Conservation (phyloP, 2,888 invertebrate genomes). For the Dolomedes plantarius region DNA sequence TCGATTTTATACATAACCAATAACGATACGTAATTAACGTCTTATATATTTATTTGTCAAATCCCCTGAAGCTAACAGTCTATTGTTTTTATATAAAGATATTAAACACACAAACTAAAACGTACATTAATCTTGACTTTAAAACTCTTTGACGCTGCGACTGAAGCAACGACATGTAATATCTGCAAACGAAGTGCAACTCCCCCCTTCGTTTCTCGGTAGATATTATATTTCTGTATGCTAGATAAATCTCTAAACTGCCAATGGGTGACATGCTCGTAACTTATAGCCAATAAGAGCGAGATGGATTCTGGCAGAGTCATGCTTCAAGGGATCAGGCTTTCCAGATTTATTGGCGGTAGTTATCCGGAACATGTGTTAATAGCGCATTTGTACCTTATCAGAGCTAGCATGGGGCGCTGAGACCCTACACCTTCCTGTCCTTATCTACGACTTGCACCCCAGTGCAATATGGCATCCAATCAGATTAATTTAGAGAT, state of each 20-base stretch:
- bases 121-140: no score
- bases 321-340: slow-evolving; percentile 53
- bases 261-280: slow-evolving; percentile 52
- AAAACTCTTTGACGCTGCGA: no score
- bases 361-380: slow-evolving; percentile 67
- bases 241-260: slow-evolving; percentile 48
- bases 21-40: no score
- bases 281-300: slow-evolving; percentile 52
- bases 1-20: no score
- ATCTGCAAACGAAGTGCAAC: no score
- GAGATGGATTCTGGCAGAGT: slow-evolving; percentile 33
- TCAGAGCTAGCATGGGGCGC: slow-evolving; percentile 53
- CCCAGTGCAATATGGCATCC: slow-evolving; percentile 30
- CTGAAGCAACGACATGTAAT: no score
- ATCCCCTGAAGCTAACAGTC: no score
- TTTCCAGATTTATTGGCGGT: slow-evolving; percentile 38
- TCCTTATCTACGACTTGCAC: slow-evolving; percentile 55
- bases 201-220: background rate
- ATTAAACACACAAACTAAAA: no score
- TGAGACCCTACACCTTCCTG: slow-evolving; percentile 37
- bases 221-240: slow-evolving; percentile 29
- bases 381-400: slow-evolving; percentile 63
- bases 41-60: no score
- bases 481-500: slow-evolving; percentile 39
- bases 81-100: no score